Evolutionary conservation across 2,113 vertebrate genomes (phyloP), one percentile per base, ranked within the genome.

Genomic region (Pycnonotus jocosus): DNA sequence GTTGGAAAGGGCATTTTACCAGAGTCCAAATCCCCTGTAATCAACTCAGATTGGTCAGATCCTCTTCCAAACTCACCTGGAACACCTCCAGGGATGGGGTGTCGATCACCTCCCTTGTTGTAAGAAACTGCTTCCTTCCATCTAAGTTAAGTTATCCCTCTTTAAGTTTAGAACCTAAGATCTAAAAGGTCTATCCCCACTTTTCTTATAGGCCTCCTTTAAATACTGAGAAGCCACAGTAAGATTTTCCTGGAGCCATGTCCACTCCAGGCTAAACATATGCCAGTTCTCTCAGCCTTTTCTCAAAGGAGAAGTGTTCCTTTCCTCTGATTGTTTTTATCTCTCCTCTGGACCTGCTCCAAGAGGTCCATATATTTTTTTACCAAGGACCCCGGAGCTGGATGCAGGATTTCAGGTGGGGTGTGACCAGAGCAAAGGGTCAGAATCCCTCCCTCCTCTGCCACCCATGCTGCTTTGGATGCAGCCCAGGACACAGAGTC

Each of bases 71-170:
- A 9, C 28, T 68, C 53, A 30, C 3, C 9, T 7, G 33, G 23
- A 81, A 7, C 10, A 16, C 15, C 10, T 28, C 10, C 21, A 16
- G 33, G 16, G 45, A 51, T 45, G 23, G 7, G 13, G 3, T 0
- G 0, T 66, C 1, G 0, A 28, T 30, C 19, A 53, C 15, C 6
- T 23, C 28, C 20, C 11, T 40, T 12, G 3, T 25, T 57, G 15
- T n/a, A 53, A 45, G 20, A 47, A 81, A 40, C 11, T 7, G 35
- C 28, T 51, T 73, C 45, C 24, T 68, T 38, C 7, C 24, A 21
- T n/a, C 15, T 30, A 30, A 51, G 38, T 33, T 66, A 38, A 66
- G 25, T 60, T 10, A 38, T 81, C 13, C 7, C 13, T 60, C 38
- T 74, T 38, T 38, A 45, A 21, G 12, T 45, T 88, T 58, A 53